These are phyloP conservation scores for Caenorhabditis briggsae DNA, from an alignment of 1,140 invertebrate genomes.

Conservation along the genomic window DNA sequence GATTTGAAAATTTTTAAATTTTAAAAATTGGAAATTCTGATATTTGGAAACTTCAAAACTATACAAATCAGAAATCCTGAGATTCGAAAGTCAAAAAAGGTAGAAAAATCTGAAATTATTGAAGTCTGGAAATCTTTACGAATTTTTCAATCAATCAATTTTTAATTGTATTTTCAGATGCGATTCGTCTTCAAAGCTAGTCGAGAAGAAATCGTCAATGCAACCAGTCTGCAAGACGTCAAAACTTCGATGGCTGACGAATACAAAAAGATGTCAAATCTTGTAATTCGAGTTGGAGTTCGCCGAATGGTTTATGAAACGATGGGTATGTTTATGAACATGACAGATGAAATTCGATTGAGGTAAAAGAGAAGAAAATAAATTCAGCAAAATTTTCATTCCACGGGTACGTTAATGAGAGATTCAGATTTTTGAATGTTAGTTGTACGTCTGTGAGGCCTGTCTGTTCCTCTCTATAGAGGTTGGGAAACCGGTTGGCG, in stretches of 20 bases:
- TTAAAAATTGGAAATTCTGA: too few species aligned
- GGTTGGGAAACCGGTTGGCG: too few species aligned
- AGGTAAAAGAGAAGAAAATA: background rate
- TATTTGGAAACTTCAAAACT: too few species aligned
- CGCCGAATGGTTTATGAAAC: slow-evolving; percentile 30
- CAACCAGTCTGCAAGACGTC: slow-evolving; percentile 13
- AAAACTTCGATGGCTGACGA: slow-evolving; percentile 1
- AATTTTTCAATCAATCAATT: background rate
- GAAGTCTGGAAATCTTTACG: background rate
- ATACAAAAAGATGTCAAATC: slow-evolving; percentile 18
- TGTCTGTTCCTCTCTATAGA: too few species aligned
- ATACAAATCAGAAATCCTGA: too few species aligned
- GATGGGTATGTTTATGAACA: slow-evolving; percentile 46
- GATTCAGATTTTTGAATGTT: too few species aligned
- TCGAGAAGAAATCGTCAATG: slow-evolving; percentile 10
- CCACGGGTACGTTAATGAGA: too few species aligned
- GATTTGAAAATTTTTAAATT: too few species aligned
- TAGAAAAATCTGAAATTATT: too few species aligned
- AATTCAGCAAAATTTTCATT: too few species aligned
- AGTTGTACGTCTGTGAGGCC: too few species aligned
- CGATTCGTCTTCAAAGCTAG: background rate
- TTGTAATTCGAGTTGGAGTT: slow-evolving; percentile 13
- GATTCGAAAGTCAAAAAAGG: too few species aligned
- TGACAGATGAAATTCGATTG: slow-evolving; percentile 32
- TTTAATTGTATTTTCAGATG: background rate